Base-by-base conservation (phyloP, 2,797 vertebrate species). In the Sebastes matsubarae region DNA sequence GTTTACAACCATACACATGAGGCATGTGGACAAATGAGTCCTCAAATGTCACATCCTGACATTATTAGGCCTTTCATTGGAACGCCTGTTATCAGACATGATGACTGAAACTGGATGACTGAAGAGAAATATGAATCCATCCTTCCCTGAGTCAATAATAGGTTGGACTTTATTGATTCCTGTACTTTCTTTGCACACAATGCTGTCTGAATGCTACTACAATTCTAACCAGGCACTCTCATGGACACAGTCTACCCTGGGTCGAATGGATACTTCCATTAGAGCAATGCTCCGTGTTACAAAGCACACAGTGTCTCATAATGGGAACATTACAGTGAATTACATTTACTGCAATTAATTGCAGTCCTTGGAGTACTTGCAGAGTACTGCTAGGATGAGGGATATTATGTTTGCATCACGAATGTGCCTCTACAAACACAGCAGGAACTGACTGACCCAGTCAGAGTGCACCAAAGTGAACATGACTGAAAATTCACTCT, bases 31-130 rank as follows among this genome's bases (percentile, higher is more conserved):
- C 54, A 66, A 64, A 81, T 38, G 72, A 77, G 58, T 68, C 69
- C 58, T 88, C 54, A 82, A 87, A 86, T 85, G 77, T 82, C 65
- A 72, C 50, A 80, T 66, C 36, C 55, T 82, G 81, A 84, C 82
- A 81, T 79, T 77, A 69, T 73, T 54, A 24, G 60, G 9, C 64
- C 13, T 76, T 85, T 79, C 12, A 69, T 10, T 25, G 30, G 69
- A 83, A 34, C 8, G 24, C 71, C 67, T 72, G 22, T 71, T 66
- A 60, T 75, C 52, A 73, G 52, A 74, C 22, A 6, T 58, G 60
- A 71, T 18, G 66, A 52, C 27, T 68, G 67, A 63, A 78, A 22
- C 46, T 50, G 16, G 46, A 50, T 50, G 25, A 30, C 8, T 63
- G 16, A 67, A 29, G 46, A 75, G 20, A 32, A 71, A 82, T 58